These are phyloP conservation scores for Sphaeramia orbicularis DNA, from an alignment of 2,797 vertebrate species.

Conservation along the genomic window DNA sequence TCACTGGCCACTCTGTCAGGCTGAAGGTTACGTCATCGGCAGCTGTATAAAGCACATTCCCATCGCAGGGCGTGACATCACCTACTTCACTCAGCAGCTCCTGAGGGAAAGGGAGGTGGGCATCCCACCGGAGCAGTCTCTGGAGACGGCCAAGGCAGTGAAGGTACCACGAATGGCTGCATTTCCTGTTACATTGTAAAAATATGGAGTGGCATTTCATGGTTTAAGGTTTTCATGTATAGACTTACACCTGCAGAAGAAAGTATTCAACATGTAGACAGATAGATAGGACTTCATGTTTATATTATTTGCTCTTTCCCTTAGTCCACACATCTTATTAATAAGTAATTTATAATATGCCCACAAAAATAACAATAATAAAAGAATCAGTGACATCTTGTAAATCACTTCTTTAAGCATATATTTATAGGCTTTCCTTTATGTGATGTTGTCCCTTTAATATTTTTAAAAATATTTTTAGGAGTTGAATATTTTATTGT, in stretches of 20 bases:
- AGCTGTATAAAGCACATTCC: conserved; percentile 99
- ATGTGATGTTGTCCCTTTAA: no score
- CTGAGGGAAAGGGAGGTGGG: conserved; percentile 96
- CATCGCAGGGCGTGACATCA: conserved; percentile 97
- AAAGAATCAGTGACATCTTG: no score
- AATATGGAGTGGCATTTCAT: no score
- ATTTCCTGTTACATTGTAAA: no score
- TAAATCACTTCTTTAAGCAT: no score
- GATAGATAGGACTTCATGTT: conserved; percentile 4
- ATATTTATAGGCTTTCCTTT: no score
- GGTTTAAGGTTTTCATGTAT: neutral
- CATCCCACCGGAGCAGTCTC: conserved; percentile 95
- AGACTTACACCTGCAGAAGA: no score
- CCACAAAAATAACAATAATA: no score
- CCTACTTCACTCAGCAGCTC: conserved; percentile 97
- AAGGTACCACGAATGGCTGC: no score
- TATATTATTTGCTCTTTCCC: neutral
- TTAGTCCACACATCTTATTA: conserved; percentile 22
- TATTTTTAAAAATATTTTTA: no score
- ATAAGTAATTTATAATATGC: no score
- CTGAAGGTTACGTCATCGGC: conserved; percentile 97
- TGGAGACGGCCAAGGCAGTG: conserved; percentile 98
- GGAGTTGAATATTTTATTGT: no score
- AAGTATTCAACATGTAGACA: neutral
- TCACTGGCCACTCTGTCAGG: conserved; percentile 75